Evolutionary conservation across 1,140 invertebrate genomes (phyloP).

Genomic region (Anagrus nilaparvatae): DNA sequence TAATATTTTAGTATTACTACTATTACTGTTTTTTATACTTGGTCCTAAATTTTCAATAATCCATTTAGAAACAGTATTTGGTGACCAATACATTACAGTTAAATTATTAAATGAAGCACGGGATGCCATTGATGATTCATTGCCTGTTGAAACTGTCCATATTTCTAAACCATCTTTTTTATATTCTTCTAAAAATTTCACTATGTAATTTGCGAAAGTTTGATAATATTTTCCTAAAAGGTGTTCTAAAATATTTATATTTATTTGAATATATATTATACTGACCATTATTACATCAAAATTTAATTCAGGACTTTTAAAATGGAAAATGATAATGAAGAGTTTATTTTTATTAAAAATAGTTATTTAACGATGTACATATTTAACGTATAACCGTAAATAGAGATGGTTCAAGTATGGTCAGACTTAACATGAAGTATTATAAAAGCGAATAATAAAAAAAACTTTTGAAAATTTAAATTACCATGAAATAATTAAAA

Average conservation of each 20-base stretch:
- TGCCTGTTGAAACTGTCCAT: conserved; percentile 57
- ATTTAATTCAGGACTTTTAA: too few relatives aligned
- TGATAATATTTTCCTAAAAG: conserved; percentile 64
- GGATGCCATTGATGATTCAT: conserved; percentile 51
- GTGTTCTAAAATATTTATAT: conserved; percentile 34
- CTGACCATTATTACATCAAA: too few relatives aligned
- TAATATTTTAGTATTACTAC: conserved; percentile 51
- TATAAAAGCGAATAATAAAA: too few relatives aligned
- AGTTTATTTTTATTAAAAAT: too few relatives aligned
- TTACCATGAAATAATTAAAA: too few relatives aligned
- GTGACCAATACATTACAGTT: conserved; percentile 36
- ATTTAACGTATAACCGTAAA: too few relatives aligned
- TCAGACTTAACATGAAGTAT: too few relatives aligned
- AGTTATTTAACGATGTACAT: too few relatives aligned
- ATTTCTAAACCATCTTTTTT: conserved; percentile 42
- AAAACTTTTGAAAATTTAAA: too few relatives aligned
- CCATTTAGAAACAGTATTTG: conserved; percentile 46
- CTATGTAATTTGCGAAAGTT: conserved; percentile 69
- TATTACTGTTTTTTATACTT: conserved; percentile 47
- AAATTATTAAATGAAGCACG: conserved; percentile 53
- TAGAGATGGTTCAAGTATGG: too few relatives aligned
- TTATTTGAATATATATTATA: too few relatives aligned
- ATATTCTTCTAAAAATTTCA: conserved; percentile 54
- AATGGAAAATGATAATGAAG: too few relatives aligned
- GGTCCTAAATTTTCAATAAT: conserved; percentile 58